phyloP scores from a whole-genome alignment of 2,113 vertebrate genomes.

The Felis chaus region DNA sequence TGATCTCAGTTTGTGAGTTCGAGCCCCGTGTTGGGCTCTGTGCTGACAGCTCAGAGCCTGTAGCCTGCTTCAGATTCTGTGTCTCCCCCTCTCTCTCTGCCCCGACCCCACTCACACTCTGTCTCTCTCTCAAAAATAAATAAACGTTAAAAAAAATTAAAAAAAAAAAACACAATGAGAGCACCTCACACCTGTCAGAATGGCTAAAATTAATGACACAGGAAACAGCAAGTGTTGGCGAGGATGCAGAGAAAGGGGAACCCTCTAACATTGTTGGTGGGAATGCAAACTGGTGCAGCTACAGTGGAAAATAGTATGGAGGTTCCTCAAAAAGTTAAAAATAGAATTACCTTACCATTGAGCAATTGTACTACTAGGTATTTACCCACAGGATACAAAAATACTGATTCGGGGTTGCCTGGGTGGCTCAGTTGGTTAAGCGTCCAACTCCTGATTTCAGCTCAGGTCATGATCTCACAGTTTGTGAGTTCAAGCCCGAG shows the following conservation, averaged over 20 bases:
- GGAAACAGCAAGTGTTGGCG: neutral
- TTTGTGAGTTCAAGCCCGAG: too few species aligned
- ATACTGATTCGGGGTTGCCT: neutral
- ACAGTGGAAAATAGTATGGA: neutral
- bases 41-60: too few species aligned
- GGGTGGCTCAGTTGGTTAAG: too few species aligned
- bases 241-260: neutral
- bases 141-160: too few species aligned
- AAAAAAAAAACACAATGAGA: neutral
- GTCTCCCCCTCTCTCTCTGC: too few species aligned
- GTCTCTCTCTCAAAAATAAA: too few species aligned
- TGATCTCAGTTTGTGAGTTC: too few species aligned
- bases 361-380: neutral
- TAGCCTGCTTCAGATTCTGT: too few species aligned
- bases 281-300: neutral
- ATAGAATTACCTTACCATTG: neutral
- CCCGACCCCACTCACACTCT: too few species aligned
- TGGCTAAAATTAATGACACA: neutral
- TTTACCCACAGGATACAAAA: neutral
- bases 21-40: too few species aligned
- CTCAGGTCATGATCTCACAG: too few species aligned
- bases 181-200: neutral
- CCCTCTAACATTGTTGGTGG: neutral
- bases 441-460: too few species aligned
- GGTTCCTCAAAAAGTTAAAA: neutral